Conservation (phyloP, 2,797 vertebrate genomes). For the Sebastiscus albofasciatus region DNA sequence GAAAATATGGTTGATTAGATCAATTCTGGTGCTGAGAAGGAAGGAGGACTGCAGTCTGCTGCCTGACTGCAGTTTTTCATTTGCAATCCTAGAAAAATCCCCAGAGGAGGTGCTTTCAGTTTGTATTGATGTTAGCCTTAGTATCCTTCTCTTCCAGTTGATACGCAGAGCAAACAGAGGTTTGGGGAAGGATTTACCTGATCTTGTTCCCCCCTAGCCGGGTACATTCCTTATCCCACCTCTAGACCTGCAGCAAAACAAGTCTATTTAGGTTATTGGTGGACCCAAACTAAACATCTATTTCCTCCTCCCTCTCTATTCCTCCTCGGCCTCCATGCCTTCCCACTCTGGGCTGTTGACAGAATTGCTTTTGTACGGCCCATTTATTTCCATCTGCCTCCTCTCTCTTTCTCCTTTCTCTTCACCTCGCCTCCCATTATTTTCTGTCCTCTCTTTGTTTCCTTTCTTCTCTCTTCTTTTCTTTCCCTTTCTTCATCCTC, state of each 20-base stretch:
- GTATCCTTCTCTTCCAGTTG: conserved; percentile 22
- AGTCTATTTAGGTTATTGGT: conserved; percentile 55
- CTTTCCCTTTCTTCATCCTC: not conserved
- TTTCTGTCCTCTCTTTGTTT: conserved; percentile 4
- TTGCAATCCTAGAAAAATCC: conserved; percentile 23
- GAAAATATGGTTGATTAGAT: not conserved
- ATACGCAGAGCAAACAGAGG: conserved; percentile 7
- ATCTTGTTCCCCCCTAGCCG: not conserved
- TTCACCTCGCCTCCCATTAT: conserved; percentile 33
- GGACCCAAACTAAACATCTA: conserved; percentile 57
- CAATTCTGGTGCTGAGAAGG: not conserved
- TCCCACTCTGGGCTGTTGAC: conserved; percentile 56
- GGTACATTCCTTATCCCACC: conserved; percentile 17
- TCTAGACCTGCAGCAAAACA: conserved; percentile 35
- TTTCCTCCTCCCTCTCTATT: conserved; percentile 40
- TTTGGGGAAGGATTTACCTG: conserved; percentile 22
- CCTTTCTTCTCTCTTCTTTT: not conserved
- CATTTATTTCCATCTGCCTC: conserved; percentile 69
- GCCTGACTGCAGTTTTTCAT: conserved; percentile 12
- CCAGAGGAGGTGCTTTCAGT: conserved; percentile 18
- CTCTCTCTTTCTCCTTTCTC: conserved; percentile 16
- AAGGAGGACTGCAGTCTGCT: not conserved
- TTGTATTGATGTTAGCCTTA: conserved; percentile 17
- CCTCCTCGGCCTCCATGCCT: conserved; percentile 28
- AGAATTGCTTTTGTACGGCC: conserved; percentile 61